A percentile compares a stretch with the other conserved stretches of the same genome.
phyloP scores from a whole-genome alignment of 2,888 invertebrate species.

The Synergus itoensis region DNA sequence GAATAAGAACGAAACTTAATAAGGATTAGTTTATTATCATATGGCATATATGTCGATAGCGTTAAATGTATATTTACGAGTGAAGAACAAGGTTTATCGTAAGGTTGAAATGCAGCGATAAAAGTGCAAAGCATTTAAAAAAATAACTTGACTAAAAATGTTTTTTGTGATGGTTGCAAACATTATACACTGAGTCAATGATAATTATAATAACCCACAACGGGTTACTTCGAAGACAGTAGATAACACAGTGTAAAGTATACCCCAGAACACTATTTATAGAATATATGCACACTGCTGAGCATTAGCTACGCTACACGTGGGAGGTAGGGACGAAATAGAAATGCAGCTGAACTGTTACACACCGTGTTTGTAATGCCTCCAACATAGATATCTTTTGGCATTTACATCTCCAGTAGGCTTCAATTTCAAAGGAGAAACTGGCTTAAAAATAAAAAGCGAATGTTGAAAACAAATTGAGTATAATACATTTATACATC shows the following conservation, averaged over 20 bases:
- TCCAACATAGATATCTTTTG: slow-evolving; percentile 33
- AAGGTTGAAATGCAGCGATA: slow-evolving; percentile 31
- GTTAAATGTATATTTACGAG: neutral
- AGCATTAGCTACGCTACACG: slow-evolving; percentile 4
- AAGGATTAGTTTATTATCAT: neutral
- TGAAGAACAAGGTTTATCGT: neutral
- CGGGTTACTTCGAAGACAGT: too few species aligned
- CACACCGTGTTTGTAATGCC: slow-evolving; percentile 8
- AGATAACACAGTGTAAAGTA: slow-evolving; percentile 6
- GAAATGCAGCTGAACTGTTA: slow-evolving; percentile 38
- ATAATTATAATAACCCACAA: neutral
- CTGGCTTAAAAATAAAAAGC: neutral
- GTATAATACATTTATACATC: neutral
- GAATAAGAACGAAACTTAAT: neutral
- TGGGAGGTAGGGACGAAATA: slow-evolving; percentile 19
- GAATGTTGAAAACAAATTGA: too few species aligned
- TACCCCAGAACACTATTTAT: slow-evolving; percentile 3
- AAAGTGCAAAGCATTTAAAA: neutral
- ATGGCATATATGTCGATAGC: neutral
- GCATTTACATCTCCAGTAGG: slow-evolving; percentile 4
- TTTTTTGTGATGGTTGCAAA: neutral
- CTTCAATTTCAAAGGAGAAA: slow-evolving; percentile 8
- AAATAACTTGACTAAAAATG: neutral
- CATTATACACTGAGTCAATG: neutral
- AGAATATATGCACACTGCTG: neutral